Base-by-base conservation (phyloP, 2,888 invertebrate genomes). In the Melieria crassipennis region DNA sequence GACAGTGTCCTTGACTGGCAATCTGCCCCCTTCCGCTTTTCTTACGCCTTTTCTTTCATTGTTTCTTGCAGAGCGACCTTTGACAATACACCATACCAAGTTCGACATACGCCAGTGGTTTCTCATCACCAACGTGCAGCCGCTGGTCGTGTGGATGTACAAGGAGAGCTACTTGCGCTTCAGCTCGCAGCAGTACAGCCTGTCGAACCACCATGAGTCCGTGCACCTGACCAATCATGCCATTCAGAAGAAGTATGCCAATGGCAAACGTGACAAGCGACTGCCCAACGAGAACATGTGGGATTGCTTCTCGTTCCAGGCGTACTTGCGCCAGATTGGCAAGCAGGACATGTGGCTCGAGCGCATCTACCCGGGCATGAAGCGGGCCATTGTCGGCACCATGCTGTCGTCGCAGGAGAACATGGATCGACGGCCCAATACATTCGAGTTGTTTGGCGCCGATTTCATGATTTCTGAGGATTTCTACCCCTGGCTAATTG, bases 81-180 rank as follows among this genome's bases (percentile, higher is more conserved):
- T 97, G 67, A 91, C 96, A 62, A 92, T 97, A 76, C 93, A 96
- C 87, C 91, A 94, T 81, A 96, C 96, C 1, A 97, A 97, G 88
- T 97, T 97, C 84, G 97, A 97, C 87, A 97, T 97, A 78, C 90
- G 97, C 5, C 97, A 97, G 87, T 97, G 97, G 97, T 97, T 97
- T 87, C 88, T 97, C 75, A 92, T 97, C 45, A 96, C 97, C 0
- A 94, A 93, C 84, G 94, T 95, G 81, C 94, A 96, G 82, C 97
- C 97, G 0, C 87, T 97, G 50, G 94, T 94, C 0, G 91, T 97
- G 74, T 97, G 96, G 96, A 92, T 97, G 89, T 97, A 97, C 88
- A 93, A 93, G 83, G 96, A 97, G 83, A 94, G 95, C 84, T 98
- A 98, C 84, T 87, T 97, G 75, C 89, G 98, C 70, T 98, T 98